These are phyloP conservation scores for Pseudopodoces humilis DNA, from an alignment of 2,113 vertebrate genomes.

Conservation along the genomic window DNA sequence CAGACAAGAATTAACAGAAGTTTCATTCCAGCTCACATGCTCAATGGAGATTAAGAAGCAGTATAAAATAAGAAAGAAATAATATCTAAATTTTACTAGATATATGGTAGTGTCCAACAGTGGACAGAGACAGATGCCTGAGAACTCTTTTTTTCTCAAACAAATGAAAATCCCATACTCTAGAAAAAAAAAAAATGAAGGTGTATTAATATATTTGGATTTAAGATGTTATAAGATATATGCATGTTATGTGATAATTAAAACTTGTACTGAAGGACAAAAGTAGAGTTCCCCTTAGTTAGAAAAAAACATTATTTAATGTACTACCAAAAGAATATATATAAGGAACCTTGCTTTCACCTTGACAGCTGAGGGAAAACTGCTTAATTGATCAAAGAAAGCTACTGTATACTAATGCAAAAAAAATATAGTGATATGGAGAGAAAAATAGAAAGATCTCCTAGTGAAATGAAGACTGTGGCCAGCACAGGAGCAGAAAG, in stretches of 20 bases:
- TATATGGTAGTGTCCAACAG: neutral
- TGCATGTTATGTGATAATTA: conserved; percentile 28
- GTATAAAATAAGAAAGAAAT: neutral
- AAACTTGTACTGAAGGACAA: neutral
- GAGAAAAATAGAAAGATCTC: neutral
- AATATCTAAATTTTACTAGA: neutral
- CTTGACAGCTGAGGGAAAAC: neutral
- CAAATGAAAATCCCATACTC: neutral
- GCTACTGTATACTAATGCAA: neutral
- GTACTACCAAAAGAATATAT: neutral
- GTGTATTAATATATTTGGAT: conserved; percentile 27
- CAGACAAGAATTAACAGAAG: neutral
- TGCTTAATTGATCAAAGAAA: neutral
- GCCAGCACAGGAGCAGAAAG: neutral
- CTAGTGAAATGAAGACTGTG: neutral
- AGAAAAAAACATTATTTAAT: neutral
- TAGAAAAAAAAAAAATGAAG: conserved; percentile 3
- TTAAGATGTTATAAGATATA: conserved; percentile 10
- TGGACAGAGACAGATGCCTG: neutral
- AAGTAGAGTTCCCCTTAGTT: conserved; percentile 10
- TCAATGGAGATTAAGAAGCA: neutral
- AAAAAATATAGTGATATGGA: neutral
- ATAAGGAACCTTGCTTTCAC: conserved; percentile 8
- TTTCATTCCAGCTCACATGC: neutral
- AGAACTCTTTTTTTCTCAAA: neutral